Base-by-base conservation (phyloP, 1,140 invertebrate species). In the Drosophila gunungcola region DNA sequence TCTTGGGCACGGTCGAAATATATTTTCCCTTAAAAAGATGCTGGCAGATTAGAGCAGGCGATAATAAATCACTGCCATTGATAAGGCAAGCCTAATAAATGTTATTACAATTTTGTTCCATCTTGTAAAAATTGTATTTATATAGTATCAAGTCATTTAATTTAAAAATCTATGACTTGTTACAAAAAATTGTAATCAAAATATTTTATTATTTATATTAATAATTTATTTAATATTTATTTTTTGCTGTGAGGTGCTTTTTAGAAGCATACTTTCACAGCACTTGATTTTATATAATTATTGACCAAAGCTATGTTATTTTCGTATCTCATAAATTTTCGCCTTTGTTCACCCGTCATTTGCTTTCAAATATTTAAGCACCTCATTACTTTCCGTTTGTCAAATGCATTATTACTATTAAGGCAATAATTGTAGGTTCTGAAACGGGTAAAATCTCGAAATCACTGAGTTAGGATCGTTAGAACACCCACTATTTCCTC, bases 1-100 rank as follows among this genome's bases (percentile, higher is more conserved):
- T 56, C 49, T 80, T 85, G 53, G 46, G 52, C 72, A 79, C 58
- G 69, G 42, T 12, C 21, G 29, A 56, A 69, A 48, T 45, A 46
- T 55, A 12, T 13, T 34, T 46, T 32, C 27, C 12, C 7, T 32
- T 11, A 16, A 5, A 34, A 34, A 12, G 16, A 36, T 13, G 10
- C 16, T 16, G 6, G 7, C 39, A 21, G 25, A 34, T 51, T 9
- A 13, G 29, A 51, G 16, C 7, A 4, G 9, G 4, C n/a, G 29
- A 7, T 32, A 36, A 16, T 3, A 48, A 13, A 58, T 36, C 6
- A 42, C 16, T 16, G 1, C 10, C 7, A 52, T 4, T 36, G 49
- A 16, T 36, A 36, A 36, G 0, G 0, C 4, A 6, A 36, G 9
- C 10, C 21, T 36, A 1, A 21, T 21, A 36, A 11, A 3, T 36